Evolutionary conservation across 2,797 vertebrate genomes (phyloP), one percentile per base, ranked within the genome.

Genomic region (Leptatherina wallacei): DNA sequence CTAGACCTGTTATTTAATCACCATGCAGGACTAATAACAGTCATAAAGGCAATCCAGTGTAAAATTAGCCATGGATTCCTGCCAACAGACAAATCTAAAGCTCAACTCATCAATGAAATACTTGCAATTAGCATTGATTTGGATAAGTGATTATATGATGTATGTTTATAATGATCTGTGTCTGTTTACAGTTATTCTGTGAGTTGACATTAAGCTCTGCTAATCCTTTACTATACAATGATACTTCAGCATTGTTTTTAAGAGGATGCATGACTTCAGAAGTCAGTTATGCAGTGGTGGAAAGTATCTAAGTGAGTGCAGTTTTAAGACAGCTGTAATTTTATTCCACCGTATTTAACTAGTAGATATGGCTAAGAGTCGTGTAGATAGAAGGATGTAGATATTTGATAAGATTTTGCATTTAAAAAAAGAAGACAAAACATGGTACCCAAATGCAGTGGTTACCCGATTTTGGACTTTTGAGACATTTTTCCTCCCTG

Each of bases 1-100:
- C 75, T 80, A 69, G 78, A 71, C 74, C 77, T 54, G 24, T 73
- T 79, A 79, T 82, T 85, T 88, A 77, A 83, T 56, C 61, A 74
- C 77, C 61, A 40, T 72, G 71, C 70, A 60, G 69, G 58, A 61
- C 62, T 82, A 85, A 86, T 88, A 84, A 83, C 54, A 77, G 68
- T 65, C 68, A 77, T 75, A 68, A 83, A 85, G 32, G 63, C 66
- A 65, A 75, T 77, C 71, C 22, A 18, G 61, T 61, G 65, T 35
- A 63, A 56, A 75, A 73, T 83, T 71, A 85, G 70, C 66, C 66
- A 3, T 75, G 80, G 75, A 69, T 49, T 66, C 58, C 70, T 76
- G 85, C 84, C 85, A 88, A 61, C 47, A 3, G 54, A 54, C 56
- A 67, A 62, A 68, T 81, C 35, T 49, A 49, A 69, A 32, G 51